Evolutionary conservation across 2,888 invertebrate species (phyloP), one percentile per base, ranked within the genome.

Genomic region (Eretmocerus hayati): DNA sequence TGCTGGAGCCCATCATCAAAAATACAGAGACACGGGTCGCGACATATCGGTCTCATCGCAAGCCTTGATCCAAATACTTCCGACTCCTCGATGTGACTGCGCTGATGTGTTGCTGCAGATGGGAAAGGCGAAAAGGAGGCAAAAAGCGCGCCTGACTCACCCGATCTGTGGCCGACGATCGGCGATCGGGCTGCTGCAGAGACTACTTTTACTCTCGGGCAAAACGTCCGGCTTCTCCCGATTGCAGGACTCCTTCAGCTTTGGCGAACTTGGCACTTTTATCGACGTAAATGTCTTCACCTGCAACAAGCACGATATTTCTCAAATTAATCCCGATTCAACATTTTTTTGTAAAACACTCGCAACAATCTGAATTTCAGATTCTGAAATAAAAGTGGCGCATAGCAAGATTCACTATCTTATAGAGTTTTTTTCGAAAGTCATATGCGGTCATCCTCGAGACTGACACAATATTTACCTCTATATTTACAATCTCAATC

Each of bases 21-120:
- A 26, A 41, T 36, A 16, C 35, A 47, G 15, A 15, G 26, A 42
- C 31, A 36, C n/a, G 33, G 33, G n/a, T 15, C 18, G 6, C 26
- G 11, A 8, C 30, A 13, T 11, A 26, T 36, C n/a, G 30, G 31
- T 30, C 46, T 20, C 33, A 31, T 31, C 23, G 16, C 9, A 42
- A 6, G 37, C 53, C 53, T 54, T 54, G 53, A 54, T 48, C 53
- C 51, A 48, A 46, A 54, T 54, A 11, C 46, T 53, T 49, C 52
- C 49, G 41, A 49, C 49, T 46, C 48, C 52, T 6, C 26, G 11
- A 11, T 9, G 8, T 52, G 43, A 45, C 42, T 38, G 46, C 20
- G 18, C n/a, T n/a, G n/a, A n/a, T n/a, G n/a, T n/a, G 30, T 30
- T 9, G 30, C 30, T 30, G 30, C 8, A 30, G n/a, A n/a, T n/a